phyloP scores from a whole-genome alignment of 37 sponge, comb jelly and placozoan species.

The Oopsacas minuta region DNA sequence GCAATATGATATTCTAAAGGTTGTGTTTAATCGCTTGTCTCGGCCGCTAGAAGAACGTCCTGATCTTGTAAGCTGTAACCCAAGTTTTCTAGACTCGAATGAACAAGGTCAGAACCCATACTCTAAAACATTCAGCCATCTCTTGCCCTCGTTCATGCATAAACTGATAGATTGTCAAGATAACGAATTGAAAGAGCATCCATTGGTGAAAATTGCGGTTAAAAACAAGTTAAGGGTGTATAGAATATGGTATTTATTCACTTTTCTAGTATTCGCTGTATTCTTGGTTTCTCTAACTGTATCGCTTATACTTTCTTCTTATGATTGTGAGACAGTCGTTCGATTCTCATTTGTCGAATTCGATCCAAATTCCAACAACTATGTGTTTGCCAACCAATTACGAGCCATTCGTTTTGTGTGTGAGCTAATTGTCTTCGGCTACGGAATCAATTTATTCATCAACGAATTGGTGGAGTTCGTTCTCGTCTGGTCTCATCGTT shows the following conservation, averaged over 20 bases:
- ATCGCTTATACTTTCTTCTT: neutral
- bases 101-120: neutral
- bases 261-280: neutral
- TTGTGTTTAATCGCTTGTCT: neutral
- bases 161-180: neutral
- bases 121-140: neutral
- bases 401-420: neutral
- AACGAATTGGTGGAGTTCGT: neutral
- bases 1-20: conserved; percentile 4
- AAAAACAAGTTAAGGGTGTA: neutral
- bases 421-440: neutral
- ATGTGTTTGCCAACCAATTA: neutral
- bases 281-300: neutral
- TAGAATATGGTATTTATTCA: neutral
- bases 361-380: too few relatives aligned
- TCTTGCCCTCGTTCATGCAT: neutral
- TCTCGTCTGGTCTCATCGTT: neutral
- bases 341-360: neutral
- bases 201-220: neutral
- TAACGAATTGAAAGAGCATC: neutral
- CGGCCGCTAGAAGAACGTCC: neutral
- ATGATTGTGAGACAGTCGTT: neutral
- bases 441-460: neutral
- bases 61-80: neutral
- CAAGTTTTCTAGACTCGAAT: neutral